These are phyloP conservation scores for Oopsacas minuta DNA, from an alignment of 37 sponge, comb jelly and placozoan genomes.

Conservation along the genomic window DNA sequence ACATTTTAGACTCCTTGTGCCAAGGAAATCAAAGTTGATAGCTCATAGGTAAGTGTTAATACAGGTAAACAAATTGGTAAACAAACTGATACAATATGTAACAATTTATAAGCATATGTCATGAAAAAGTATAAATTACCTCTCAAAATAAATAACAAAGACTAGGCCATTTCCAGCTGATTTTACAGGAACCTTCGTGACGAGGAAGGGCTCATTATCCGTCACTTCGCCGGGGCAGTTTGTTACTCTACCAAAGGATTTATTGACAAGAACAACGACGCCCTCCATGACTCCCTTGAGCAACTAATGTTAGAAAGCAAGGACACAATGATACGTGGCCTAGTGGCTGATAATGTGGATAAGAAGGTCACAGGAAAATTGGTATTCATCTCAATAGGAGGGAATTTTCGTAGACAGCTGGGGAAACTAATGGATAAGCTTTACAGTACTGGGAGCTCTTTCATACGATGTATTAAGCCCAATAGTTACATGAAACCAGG, in stretches of 20 bases:
- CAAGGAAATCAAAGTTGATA: constrained; percentile 54
- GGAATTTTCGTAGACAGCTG: constrained; percentile 84
- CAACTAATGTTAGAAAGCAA: constrained; percentile 52
- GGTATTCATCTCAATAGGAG: constrained; percentile 60
- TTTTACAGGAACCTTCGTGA: constrained; percentile 57
- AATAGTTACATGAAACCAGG: constrained; percentile 63
- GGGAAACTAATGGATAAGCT: constrained; percentile 63
- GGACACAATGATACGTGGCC: constrained; percentile 41
- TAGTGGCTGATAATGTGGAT: constrained; percentile 27
- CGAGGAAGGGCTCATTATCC: constrained; percentile 75
- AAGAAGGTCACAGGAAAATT: constrained; percentile 49
- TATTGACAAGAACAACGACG: constrained; percentile 90
- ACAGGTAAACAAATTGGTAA: neutral
- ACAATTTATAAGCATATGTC: no score
- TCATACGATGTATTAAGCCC: constrained; percentile 92
- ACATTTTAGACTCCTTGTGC: constrained; percentile 84
- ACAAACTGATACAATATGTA: neutral
- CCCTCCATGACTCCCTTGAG: constrained; percentile 77
- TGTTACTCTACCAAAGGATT: constrained; percentile 83
- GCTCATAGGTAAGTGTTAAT: constrained; percentile 8
- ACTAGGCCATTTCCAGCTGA: no score
- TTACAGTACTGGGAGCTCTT: constrained; percentile 57
- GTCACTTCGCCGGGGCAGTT: constrained; percentile 96
- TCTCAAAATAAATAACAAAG: no score
- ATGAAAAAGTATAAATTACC: no score